Evolutionary conservation across 1,140 invertebrate species (phyloP).

Genomic region (Trachymyrmex septentrionalis): DNA sequence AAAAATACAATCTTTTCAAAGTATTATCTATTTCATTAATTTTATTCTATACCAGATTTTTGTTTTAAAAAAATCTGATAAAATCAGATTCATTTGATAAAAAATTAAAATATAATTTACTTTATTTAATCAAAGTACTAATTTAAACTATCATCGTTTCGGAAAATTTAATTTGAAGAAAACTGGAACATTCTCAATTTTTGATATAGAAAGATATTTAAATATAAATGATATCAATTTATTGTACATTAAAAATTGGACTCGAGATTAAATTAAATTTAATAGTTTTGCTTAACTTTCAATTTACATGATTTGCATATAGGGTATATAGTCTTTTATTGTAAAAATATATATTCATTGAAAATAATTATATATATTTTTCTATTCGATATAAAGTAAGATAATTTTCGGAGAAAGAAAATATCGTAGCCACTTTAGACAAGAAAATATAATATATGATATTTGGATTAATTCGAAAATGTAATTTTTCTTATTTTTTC

Average conservation of each 20-base stretch:
- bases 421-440: background rate
- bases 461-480: background rate
- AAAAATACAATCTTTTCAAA: background rate
- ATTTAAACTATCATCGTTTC: background rate
- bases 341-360: background rate
- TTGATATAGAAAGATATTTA: conserved; percentile 7
- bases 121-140: background rate
- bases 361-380: background rate
- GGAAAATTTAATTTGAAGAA: background rate
- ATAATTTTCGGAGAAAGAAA: background rate
- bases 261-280: background rate
- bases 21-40: background rate
- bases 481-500: background rate
- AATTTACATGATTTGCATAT: conserved; percentile 5
- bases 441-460: background rate
- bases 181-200: background rate
- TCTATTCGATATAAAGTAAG: conserved; percentile 7
- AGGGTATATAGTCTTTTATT: background rate
- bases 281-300: background rate
- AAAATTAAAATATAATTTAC: background rate
- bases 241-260: background rate
- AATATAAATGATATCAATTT: background rate
- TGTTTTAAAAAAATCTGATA: background rate
- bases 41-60: background rate
- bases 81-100: background rate